phyloP scores from a whole-genome alignment of 2,113 vertebrate species.

The Struthidea cinerea region DNA sequence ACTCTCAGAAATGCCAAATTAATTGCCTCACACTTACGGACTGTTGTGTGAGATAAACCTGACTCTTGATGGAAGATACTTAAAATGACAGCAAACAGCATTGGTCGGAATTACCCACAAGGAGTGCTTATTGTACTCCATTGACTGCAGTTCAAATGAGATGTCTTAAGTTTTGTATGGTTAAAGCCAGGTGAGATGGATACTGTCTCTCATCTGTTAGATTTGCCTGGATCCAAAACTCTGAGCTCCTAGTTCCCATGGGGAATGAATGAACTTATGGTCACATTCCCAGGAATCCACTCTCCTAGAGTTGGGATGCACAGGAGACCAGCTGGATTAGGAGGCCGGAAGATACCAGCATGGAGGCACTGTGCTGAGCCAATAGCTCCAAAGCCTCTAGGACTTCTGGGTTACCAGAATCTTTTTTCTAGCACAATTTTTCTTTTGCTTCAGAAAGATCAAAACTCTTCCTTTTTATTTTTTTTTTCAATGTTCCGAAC shows the following conservation, averaged over 20 bases:
- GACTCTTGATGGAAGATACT: background rate
- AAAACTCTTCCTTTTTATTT: background rate
- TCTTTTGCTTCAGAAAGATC: conserved; percentile 6
- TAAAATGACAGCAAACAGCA: background rate
- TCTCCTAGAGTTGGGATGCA: background rate
- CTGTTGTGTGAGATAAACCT: background rate
- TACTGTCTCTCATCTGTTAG: background rate
- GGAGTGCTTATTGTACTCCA: background rate
- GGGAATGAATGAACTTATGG: background rate
- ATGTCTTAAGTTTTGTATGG: background rate
- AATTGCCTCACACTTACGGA: background rate
- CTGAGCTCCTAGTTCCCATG: background rate
- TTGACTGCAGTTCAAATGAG: background rate
- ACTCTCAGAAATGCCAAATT: background rate
- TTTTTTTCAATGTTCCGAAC: background rate
- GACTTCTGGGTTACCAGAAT: background rate
- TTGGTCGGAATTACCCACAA: background rate
- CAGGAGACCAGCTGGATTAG: background rate
- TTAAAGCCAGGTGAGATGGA: background rate
- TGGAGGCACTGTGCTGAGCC: background rate
- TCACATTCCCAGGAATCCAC: background rate
- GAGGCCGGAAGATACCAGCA: background rate
- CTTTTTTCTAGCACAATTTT: background rate
- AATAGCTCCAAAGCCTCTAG: background rate
- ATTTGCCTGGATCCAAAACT: background rate